Evolutionary conservation across 1,140 invertebrate species (phyloP), one percentile per base, ranked within the genome.

Genomic region (Rhopalosiphum maidis): DNA sequence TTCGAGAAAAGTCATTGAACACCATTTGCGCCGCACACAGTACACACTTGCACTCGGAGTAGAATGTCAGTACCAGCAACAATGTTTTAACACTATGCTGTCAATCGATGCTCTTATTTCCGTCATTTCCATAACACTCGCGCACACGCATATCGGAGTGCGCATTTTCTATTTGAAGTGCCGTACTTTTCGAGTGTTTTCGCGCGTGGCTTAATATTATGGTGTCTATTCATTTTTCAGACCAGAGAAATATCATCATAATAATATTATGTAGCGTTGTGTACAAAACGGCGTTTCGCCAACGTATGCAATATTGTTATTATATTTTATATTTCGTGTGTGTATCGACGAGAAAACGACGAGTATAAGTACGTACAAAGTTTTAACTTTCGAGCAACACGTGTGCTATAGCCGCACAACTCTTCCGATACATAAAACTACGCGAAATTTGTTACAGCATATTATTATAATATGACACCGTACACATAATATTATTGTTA

Each of bases 361-460:
- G 41, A 41, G 41, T 41, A 37, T 37, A 22, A 87, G 30, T 30
- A 21, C 30, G 7, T 21, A 30, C 9, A 88, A 88, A 88, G 46
- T 88, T 88, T 88, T 88, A 41, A 88, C 86, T 88, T 88, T 48
- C 46, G 18, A 48, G 46, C 86, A 88, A 88, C 86, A 88, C n/a
- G 86, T 88, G 86, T 88, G 18, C 7, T 21, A 48, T 87, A n/a
- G 46, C 30, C 23, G 25, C 41, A 43, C n/a, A 86, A 86, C 41
- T 25, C 83, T 88, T 35, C 41, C 85, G 43, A 87, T 46, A 46
- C 41, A 46, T 87, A 46, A 43, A 88, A 77, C 60, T 18, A 77
- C 37, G 22, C 37, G 22, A 23, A 83, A 83, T 41, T 8, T 41
- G n/a, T 83, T 83, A 83, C 82, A 23, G n/a, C 18, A 77, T 15